These are phyloP conservation scores for Fundulus diaphanus DNA, from an alignment of 2,797 vertebrate species.

Conservation along the genomic window DNA sequence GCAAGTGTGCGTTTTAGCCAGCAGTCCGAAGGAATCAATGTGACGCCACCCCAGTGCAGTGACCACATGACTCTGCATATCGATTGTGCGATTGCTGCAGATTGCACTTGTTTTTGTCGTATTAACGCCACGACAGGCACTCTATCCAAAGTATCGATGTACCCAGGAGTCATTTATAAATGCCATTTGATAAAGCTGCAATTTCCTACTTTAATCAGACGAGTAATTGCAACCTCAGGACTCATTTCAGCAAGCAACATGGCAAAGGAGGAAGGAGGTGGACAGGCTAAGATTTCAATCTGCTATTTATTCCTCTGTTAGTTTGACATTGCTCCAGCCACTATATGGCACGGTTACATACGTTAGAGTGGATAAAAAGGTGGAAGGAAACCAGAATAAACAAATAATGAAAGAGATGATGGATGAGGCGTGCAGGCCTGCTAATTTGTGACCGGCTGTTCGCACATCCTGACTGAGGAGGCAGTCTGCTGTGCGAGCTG, in stretches of 20 bases:
- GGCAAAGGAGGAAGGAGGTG: not conserved
- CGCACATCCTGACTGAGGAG: conserved; percentile 51
- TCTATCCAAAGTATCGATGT: conserved; percentile 51
- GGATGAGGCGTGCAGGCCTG: conserved; percentile 56
- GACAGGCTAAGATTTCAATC: conserved; percentile 8
- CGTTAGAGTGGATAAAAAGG: not conserved
- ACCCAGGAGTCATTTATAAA: conserved; percentile 49
- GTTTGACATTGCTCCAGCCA: conserved; percentile 32
- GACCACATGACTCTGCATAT: conserved; percentile 33
- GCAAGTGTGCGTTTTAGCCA: conserved; percentile 2
- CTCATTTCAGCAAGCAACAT: conserved; percentile 9
- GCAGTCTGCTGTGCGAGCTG: conserved; percentile 31
- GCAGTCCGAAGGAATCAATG: conserved; percentile 25
- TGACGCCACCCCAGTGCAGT: not conserved
- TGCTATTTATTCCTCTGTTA: conserved; percentile 15
- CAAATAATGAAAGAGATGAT: conserved; percentile 51
- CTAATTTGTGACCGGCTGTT: conserved; percentile 71
- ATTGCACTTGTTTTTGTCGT: conserved; percentile 29
- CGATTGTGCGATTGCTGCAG: conserved; percentile 19
- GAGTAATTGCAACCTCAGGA: conserved; percentile 57
- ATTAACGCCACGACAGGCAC: conserved; percentile 39
- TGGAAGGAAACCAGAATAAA: conserved; percentile 9
- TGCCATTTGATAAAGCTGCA: conserved; percentile 56
- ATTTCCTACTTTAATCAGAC: conserved; percentile 70
- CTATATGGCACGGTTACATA: conserved; percentile 6